Evolutionary conservation across 2,113 vertebrate genomes (phyloP), one percentile per base, ranked within the genome.

Genomic region (Eclectus roratus): DNA sequence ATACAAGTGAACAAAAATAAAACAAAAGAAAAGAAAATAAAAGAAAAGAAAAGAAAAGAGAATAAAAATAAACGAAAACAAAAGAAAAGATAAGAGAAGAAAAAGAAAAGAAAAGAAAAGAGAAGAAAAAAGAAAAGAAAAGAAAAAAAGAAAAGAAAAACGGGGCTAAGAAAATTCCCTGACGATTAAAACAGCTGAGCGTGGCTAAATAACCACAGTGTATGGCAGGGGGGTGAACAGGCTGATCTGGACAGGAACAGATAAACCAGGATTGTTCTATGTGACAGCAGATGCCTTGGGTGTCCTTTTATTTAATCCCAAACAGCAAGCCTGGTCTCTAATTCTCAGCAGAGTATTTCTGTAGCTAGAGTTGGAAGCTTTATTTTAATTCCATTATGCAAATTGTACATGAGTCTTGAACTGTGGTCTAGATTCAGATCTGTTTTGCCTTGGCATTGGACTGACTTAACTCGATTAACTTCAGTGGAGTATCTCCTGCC

Each of bases 351-450:
- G 64, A 86, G 10, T 49, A 39, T 69, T 83, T 91, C 72, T 83
- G 89, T 41, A 91, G 77, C 72, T 70, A 39, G 58, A 85, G 33
- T 33, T 85, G 41, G 74, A 85, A 82, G 53, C 58, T 83, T 81
- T 71, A 29, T 73, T 92, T 89, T 90, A 58, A 88, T 58, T n/a
- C 86, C 55, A 17, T 85, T 91, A 79, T 68, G 52, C 29, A 83
- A 35, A 39, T 3, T 43, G 66, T 24, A 29, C 49, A 35, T 0
- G 47, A 80, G 11, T 55, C 47, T 39, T 27, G 39, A 60, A 29
- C 84, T 72, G 64, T 47, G 81, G 64, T 58, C 35, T 10, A 33
- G 71, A 66, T 76, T 52, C 79, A 7, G 66, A 64, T 89, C 79
- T 90, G 47, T 33, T 85, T 50, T n/a, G 52, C 63, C 63, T 93